Evolutionary conservation across 2,113 vertebrate genomes (phyloP).

Genomic region (Larimichthys crocea): DNA sequence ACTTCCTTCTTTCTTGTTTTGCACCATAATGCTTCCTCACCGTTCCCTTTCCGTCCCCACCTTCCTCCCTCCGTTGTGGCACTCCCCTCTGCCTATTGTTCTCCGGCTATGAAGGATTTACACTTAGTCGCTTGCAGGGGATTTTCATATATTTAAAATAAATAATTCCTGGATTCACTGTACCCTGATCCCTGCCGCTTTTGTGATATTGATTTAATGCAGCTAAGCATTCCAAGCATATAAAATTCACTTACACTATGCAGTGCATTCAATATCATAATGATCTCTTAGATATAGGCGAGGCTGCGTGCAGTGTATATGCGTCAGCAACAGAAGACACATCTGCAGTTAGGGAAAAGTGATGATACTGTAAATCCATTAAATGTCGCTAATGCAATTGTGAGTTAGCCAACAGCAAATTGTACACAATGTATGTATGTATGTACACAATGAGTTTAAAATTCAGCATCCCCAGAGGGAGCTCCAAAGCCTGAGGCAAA

Average conservation of each 20-base stretch:
- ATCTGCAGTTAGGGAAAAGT: constrained; percentile 47
- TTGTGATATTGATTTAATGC: constrained; percentile 81
- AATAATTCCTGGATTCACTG: constrained; percentile 81
- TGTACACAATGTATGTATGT: constrained; percentile 64
- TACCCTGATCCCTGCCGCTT: constrained; percentile 69
- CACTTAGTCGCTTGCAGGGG: constrained; percentile 52
- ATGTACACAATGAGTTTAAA: constrained; percentile 63
- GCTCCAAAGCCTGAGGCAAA: constrained; percentile 62
- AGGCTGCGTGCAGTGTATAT: background rate
- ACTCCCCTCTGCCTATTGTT: constrained; percentile 57
- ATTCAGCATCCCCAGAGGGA: constrained; percentile 18
- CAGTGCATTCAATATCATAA: constrained; percentile 53
- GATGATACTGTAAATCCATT: constrained; percentile 50
- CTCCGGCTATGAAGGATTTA: constrained; percentile 73
- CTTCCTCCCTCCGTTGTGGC: constrained; percentile 15
- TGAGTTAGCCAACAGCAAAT: background rate
- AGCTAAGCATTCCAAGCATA: constrained; percentile 65
- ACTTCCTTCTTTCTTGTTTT: constrained; percentile 31
- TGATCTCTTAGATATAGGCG: constrained; percentile 47
- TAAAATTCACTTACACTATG: constrained; percentile 64
- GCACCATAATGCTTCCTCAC: constrained; percentile 34
- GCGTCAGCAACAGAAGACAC: constrained; percentile 28
- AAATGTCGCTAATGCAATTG: constrained; percentile 15
- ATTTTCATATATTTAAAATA: constrained; percentile 82
- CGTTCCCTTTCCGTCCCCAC: background rate